Base-by-base conservation (phyloP, 2,113 vertebrate genomes). In the Sebastes fasciatus region DNA sequence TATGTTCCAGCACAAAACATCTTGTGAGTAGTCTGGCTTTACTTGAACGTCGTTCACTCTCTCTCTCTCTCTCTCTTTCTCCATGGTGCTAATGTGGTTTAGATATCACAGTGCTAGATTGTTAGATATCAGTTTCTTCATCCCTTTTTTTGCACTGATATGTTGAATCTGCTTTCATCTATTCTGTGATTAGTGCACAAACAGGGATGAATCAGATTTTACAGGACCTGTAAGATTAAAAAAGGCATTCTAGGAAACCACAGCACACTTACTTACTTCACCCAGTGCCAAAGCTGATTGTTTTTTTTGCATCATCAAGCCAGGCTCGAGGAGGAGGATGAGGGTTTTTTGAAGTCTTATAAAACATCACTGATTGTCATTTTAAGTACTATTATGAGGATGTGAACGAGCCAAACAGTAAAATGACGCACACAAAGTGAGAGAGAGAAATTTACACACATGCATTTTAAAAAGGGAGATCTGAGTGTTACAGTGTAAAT, bases 241-340 rank as follows among this genome's bases (percentile, higher is more conserved):
- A 75, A 73, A 77, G 26, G 61, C 49, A 10, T 85, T 77, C 6
- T 42, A 21, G 81, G 54, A 79, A 84, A 80, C 77, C 74, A 58
- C 87, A 83, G 86, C 90, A 89, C 84, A 85, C 80, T 75, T 88
- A 74, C 48, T 77, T 79, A 23, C 68, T 84, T 88, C 89, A 90
- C 83, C 77, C 84, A 86, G 91, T 92, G 93, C 90, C 93, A 93
- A 93, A 93, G 90, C 85, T 87, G 79, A 90, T 79, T 84, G 77
- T 82, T 88, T 80, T 55, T 75, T 73, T 60, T 34, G 46, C 63
- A 62, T 80, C 74, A 64, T 61, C 26, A 58, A 73, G 13, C 51
- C 61, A 16, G 68, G 45, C 42, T 74, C 0, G 7, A 64, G 21
- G 46, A 45, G 26, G 42, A 19, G 61, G 34, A 5, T 19, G 62